phyloP scores from a whole-genome alignment of 1,140 invertebrate genomes.

The Callitettix versicolor region DNA sequence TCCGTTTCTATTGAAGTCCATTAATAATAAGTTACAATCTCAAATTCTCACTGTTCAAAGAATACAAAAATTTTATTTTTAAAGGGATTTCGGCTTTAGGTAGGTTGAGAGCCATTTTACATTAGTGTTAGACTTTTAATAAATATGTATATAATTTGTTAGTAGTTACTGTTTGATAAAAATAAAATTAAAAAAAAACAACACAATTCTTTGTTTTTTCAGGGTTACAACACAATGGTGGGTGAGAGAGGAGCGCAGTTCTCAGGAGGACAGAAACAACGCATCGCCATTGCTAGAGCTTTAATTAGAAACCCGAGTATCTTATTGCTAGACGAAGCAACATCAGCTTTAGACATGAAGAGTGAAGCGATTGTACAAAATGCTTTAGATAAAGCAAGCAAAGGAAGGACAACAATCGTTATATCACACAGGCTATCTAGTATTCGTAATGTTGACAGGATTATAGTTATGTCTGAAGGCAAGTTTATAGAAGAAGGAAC shows the following conservation, averaged over 20 bases:
- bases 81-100: too few species aligned
- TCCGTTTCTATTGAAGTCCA: too few species aligned
- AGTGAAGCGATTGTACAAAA: conserved; percentile 26
- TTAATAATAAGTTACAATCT: too few species aligned
- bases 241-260: conserved; percentile 42
- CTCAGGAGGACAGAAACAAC: conserved; percentile 64
- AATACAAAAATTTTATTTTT: too few species aligned
- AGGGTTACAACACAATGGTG: conserved; percentile 65
- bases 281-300: conserved; percentile 61
- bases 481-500: conserved; percentile 58
- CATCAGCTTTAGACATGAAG: conserved; percentile 51
- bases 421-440: conserved; percentile 75
- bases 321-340: conserved; percentile 62
- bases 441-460: conserved; percentile 59
- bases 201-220: too few species aligned
- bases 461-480: conserved; percentile 43
- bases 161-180: too few species aligned
- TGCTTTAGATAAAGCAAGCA: conserved; percentile 52
- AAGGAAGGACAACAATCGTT: conserved; percentile 72
- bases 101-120: too few species aligned
- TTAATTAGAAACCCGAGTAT: conserved; percentile 57
- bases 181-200: too few species aligned
- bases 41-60: too few species aligned
- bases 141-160: too few species aligned
- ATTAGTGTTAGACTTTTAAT: too few species aligned